Percentiles rank a stretch among this genome's conserved stretches.
Conservation (phyloP, 1,140 invertebrate genomes). For the Dreissena rostriformis region DNA sequence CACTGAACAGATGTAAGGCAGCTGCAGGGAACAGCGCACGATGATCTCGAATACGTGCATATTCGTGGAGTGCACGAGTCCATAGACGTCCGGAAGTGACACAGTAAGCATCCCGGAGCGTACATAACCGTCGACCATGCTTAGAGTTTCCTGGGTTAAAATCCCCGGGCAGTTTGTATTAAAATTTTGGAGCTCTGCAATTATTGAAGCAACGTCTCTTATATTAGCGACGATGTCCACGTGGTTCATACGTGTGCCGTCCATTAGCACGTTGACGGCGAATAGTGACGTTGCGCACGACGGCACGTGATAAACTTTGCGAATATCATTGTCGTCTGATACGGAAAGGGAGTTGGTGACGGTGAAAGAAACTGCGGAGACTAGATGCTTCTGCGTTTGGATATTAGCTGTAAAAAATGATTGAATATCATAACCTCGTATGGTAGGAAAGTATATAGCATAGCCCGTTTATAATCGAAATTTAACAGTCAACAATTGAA, state of each 20-base stretch:
- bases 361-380: conserved; percentile 42
- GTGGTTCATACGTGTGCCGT: conserved; percentile 44
- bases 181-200: conserved; percentile 10
- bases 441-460: background rate
- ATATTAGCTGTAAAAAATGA: conserved; percentile 20
- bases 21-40: conserved; percentile 25
- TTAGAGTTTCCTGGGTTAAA: conserved; percentile 16
- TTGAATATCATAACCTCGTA: background rate
- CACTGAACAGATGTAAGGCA: conserved; percentile 32
- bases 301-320: conserved; percentile 19
- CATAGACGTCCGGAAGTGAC: conserved; percentile 26
- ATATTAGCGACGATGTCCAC: background rate
- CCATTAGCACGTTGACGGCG: conserved; percentile 13
- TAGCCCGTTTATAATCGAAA: background rate
- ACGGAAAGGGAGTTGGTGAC: conserved; percentile 15
- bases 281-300: conserved; percentile 16
- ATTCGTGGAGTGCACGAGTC: conserved; percentile 12
- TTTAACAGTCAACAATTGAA: background rate
- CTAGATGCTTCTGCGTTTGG: conserved; percentile 16
- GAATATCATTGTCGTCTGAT: conserved; percentile 3
- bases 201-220: background rate
- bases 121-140: conserved; percentile 24
- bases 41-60: conserved; percentile 10
- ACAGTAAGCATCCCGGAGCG: conserved; percentile 5
- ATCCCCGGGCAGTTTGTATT: conserved; percentile 21